Evolutionary conservation across 1,140 invertebrate genomes (phyloP), one percentile per base, ranked within the genome.

Genomic region (Drosophila arizonae): DNA sequence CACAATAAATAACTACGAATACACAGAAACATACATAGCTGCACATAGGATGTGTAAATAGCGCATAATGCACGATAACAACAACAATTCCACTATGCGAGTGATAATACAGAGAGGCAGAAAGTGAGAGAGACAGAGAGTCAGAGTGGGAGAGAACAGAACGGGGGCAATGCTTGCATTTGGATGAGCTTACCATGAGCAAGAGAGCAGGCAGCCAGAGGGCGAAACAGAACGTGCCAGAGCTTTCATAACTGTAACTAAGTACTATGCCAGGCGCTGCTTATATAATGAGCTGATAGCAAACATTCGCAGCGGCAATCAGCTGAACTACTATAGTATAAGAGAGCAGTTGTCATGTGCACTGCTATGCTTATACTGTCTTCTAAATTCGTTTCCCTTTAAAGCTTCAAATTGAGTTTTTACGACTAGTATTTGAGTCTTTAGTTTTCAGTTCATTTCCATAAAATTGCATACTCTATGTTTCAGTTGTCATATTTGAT

Each of bases 41-140:
- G 28, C 13, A 30, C 5, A 55, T 54, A 54, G 51, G 28, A 33
- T 61, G 41, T 48, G 43, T 61, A 61, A 74, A 76, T 82, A 72
- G 81, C 62, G 33, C 62, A 76, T 65, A 79, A 76, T 79, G 77
- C 72, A 60, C 15, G 71, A 68, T 50, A 71, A 77, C 69, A 84
- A 77, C 76, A 85, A 67, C 55, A 80, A 75, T 75, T 60, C 71
- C 36, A 28, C 69, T 43, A 67, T 56, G 66, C 61, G 55, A 76
- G 61, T 65, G 72, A 66, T 68, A 80, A 48, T 72, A 33, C 17
- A 46, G 48, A 45, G 46, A 15, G n/a, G 43, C 5, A 13, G 17
- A 50, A 11, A 46, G 2, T 9, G 46, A 45, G 39, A 43, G 48
- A 72, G 48, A 30, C 30, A 54, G 26, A 55, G 43, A 28, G 61